Conservation (phyloP, 64 coral and sea anemone species). For the Pocillopora verrucosa region DNA sequence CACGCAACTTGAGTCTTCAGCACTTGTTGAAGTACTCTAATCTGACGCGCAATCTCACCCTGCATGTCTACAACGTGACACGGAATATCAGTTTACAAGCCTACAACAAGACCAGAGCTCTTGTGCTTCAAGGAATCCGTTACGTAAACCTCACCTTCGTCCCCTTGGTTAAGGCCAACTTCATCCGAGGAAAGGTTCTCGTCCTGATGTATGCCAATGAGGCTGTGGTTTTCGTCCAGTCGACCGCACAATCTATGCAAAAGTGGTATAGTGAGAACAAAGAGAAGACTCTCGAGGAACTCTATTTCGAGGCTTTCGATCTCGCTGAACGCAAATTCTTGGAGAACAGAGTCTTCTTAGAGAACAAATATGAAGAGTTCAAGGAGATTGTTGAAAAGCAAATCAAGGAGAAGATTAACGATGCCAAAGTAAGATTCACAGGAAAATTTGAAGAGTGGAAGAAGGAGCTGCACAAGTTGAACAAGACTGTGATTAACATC, state of each 20-base stretch:
- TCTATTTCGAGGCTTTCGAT: conserved; percentile 66
- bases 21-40: conserved; percentile 65
- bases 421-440: conserved; percentile 46
- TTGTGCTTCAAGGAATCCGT: conserved; percentile 47
- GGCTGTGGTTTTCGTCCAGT: conserved; percentile 31
- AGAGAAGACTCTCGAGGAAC: conserved; percentile 84
- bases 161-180: conserved; percentile 55
- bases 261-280: conserved; percentile 85
- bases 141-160: conserved; percentile 63
- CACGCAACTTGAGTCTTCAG: conserved; percentile 47
- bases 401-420: conserved; percentile 22
- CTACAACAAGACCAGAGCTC: conserved; percentile 39
- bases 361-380: conserved; percentile 21
- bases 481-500: conserved; percentile 73
- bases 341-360: conserved; percentile 13
- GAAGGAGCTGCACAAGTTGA: conserved; percentile 47
- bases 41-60: conserved; percentile 49
- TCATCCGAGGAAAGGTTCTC: conserved; percentile 51
- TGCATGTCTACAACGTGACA: conserved; percentile 60
- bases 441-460: conserved; percentile 17
- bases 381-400: conserved; percentile 8
- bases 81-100: conserved; percentile 63
- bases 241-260: conserved; percentile 44
- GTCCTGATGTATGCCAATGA: conserved; percentile 38
- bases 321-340: conserved; percentile 37